Evolutionary conservation across 2,113 vertebrate species (phyloP).

Genomic region (Mystacornis crossleyi): DNA sequence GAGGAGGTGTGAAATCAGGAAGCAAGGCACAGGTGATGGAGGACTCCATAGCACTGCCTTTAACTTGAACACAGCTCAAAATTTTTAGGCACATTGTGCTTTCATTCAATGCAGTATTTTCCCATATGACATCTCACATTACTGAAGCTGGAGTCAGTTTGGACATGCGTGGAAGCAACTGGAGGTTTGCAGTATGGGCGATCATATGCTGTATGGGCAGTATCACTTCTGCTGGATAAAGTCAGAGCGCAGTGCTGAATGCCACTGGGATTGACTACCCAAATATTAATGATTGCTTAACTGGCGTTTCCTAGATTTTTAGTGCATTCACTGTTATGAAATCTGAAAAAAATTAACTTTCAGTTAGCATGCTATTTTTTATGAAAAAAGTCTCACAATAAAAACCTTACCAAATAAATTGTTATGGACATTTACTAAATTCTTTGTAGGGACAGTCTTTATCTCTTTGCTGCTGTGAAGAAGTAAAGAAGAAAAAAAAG

Average conservation of each 20-base stretch:
- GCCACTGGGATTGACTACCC: background rate
- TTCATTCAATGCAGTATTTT: background rate
- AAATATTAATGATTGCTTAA: background rate
- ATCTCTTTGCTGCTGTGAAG: background rate
- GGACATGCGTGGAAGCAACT: rapidly evolving
- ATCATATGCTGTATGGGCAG: background rate
- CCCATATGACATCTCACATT: background rate
- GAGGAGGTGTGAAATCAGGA: background rate
- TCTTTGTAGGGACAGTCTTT: background rate
- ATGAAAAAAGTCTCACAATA: background rate
- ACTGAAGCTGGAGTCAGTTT: background rate
- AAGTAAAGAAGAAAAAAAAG: background rate
- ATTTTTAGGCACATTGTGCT: background rate
- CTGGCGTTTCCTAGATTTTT: background rate
- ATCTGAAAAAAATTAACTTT: background rate
- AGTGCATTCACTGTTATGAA: background rate
- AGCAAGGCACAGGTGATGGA: background rate
- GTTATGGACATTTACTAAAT: background rate
- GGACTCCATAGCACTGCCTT: background rate
- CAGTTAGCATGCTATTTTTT: background rate
- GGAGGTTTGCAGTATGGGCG: background rate
- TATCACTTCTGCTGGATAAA: background rate
- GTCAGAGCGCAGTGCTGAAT: background rate
- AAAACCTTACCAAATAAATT: background rate
- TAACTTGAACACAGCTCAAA: background rate